These are phyloP conservation scores for Spisula solida DNA, from an alignment of 2,888 invertebrate species.

Conservation along the genomic window DNA sequence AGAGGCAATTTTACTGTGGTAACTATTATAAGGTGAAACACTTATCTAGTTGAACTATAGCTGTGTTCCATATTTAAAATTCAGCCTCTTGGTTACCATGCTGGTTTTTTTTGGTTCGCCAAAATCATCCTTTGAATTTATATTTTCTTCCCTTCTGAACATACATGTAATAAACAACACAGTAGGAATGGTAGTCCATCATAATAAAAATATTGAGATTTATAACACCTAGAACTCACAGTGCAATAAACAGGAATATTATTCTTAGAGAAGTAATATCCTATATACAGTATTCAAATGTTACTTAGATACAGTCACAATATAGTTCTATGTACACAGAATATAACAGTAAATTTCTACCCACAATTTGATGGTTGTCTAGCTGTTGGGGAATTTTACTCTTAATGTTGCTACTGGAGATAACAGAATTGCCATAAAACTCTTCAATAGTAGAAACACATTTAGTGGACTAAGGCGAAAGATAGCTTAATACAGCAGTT, in stretches of 20 bases:
- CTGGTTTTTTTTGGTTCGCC: too few relatives aligned
- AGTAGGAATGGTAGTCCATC: not conserved
- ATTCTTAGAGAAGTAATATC: conserved; percentile 7
- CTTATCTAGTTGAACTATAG: too few relatives aligned
- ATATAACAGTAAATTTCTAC: conserved; percentile 43
- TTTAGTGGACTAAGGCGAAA: not conserved
- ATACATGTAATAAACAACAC: not conserved
- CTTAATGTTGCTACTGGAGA: not conserved
- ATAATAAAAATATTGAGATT: conserved; percentile 36
- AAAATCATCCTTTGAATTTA: too few relatives aligned
- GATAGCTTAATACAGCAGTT: conserved; percentile 13
- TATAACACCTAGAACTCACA: conserved; percentile 31
- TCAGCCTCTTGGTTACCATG: too few relatives aligned
- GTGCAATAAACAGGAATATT: conserved; percentile 24
- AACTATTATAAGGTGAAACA: too few relatives aligned
- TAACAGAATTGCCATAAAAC: conserved; percentile 7
- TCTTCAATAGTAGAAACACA: conserved; percentile 14
- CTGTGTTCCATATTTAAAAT: too few relatives aligned
- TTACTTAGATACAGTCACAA: conserved; percentile 7
- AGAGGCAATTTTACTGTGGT: too few relatives aligned
- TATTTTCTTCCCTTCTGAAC: too few relatives aligned
- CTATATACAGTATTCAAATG: conserved; percentile 38
- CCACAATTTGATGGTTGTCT: conserved; percentile 46
- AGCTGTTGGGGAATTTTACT: not conserved
- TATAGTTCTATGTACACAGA: conserved; percentile 34